Conservation (phyloP, 2,888 invertebrate species). For the Agriopis aurantiaria region DNA sequence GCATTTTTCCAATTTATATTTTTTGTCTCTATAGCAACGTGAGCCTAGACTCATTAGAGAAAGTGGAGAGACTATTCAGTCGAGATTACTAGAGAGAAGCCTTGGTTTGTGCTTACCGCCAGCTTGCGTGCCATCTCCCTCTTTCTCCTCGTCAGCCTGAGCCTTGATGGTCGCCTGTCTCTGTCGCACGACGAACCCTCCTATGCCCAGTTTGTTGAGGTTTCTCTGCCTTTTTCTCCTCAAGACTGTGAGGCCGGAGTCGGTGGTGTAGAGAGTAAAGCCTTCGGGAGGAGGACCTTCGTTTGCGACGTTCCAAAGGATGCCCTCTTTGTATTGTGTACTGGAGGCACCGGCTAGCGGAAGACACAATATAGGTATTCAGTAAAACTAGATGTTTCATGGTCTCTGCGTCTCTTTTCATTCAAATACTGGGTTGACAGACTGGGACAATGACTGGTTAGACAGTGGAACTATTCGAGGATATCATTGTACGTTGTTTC, state of each 20-base stretch:
- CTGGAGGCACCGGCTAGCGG: conserved; percentile 55
- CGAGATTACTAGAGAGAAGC: too few species aligned
- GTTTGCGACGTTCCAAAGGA: conserved; percentile 91
- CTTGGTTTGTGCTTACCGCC: conserved; percentile 61
- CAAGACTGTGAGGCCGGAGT: conserved; percentile 92
- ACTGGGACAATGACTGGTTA: too few species aligned
- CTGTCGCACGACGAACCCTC: conserved; percentile 94
- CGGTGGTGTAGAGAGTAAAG: conserved; percentile 92
- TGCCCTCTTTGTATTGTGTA: conserved; percentile 91
- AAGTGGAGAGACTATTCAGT: too few species aligned
- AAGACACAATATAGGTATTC: background rate
- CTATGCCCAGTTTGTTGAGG: conserved; percentile 94
- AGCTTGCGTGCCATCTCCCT: conserved; percentile 69
- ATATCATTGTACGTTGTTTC: too few species aligned
- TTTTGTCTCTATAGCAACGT: too few species aligned
- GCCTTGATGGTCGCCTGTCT: conserved; percentile 80
- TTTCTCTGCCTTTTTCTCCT: conserved; percentile 95
- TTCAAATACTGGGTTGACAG: background rate
- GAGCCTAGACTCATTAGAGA: too few species aligned
- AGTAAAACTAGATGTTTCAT: conserved; percentile 11
- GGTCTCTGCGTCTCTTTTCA: background rate
- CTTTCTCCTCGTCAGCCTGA: conserved; percentile 72
- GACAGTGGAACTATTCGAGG: too few species aligned
- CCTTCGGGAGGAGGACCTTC: conserved; percentile 94
- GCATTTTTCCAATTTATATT: too few species aligned